Base-by-base conservation (phyloP, 2,797 vertebrate species). In the Gallinago nigripennis region DNA sequence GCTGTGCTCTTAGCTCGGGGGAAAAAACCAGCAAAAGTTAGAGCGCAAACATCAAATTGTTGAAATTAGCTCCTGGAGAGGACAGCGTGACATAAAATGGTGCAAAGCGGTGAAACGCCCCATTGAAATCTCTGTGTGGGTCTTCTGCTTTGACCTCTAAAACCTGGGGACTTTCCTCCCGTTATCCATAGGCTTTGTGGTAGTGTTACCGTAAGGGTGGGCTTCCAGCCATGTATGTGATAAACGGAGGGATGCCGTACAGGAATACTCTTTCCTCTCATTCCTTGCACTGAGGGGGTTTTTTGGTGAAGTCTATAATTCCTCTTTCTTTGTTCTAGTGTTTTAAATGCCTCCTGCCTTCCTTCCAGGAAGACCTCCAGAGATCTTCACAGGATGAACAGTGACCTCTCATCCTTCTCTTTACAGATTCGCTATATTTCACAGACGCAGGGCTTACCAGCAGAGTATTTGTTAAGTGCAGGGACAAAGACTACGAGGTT, bases 401-500 rank as follows among this genome's bases (percentile, higher is more conserved):
- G 85, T 97, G 96, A 97, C 94, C 89, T 95, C 76, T 95, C 68
- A 58, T 80, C 71, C 93, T 96, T 78, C 96, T 98, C 94, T 97
- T 97, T 97, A 65, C 98, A 99, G 99, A 99, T 99, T 97, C 99
- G 99, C 94, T 99, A 99, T 98, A 99, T 99, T 98, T 99, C 99
- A 73, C 99, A 99, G 98, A 99, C 99, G 3, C 99, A 99, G 97
- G 99, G 99, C 89, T 98, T 99, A 93, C 99, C 99, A 64, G 99
- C 99, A 64, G 99, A 99, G 97, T 99, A 99, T 98, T 98, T 99
- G 96, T 98, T 99, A 98, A 99, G 99, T 50, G 99, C 99, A 51
- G 99, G 99, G 91, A 99, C 99, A n/a, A 99, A 99, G 98, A 99
- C 99, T 64, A 99, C 99, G 18, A 98, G 99, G 97, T 99, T 99